Evolutionary conservation across 2,888 invertebrate genomes (phyloP).

Genomic region (Archaeoteleia sp.): DNA sequence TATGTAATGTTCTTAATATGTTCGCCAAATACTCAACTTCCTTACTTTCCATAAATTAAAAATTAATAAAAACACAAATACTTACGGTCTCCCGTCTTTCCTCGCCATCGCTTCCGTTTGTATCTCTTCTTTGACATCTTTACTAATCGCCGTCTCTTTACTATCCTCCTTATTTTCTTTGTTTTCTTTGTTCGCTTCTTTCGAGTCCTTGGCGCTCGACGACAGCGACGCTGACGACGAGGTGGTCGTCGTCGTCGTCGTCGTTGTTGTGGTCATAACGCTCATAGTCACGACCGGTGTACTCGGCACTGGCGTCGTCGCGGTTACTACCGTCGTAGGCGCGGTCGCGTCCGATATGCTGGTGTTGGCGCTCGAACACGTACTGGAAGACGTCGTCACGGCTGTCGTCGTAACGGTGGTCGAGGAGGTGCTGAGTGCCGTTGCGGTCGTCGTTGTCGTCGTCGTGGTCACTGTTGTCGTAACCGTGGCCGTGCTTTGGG

Average conservation of each 20-base stretch:
- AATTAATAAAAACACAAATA: constrained; percentile 2
- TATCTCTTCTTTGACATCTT: constrained; percentile 68
- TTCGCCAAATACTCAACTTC: no score
- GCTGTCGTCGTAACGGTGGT: constrained; percentile 59
- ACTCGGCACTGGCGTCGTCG: constrained; percentile 65
- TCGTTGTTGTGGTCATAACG: constrained; percentile 54
- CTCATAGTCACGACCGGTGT: constrained; percentile 56
- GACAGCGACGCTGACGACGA: constrained; percentile 60
- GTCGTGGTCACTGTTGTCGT: constrained; percentile 64
- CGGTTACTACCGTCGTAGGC: constrained; percentile 46
- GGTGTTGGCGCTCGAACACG: constrained; percentile 59
- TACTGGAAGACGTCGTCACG: constrained; percentile 58
- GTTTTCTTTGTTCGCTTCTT: constrained; percentile 78
- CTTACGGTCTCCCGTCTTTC: constrained; percentile 67
- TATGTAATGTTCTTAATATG: no score
- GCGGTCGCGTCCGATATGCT: constrained; percentile 44
- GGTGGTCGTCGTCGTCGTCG: constrained; percentile 63
- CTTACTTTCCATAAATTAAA: no score
- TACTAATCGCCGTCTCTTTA: constrained; percentile 71
- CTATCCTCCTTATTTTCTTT: constrained; percentile 78
- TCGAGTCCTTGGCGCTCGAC: constrained; percentile 66
- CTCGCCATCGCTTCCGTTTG: constrained; percentile 62
- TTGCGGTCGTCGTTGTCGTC: constrained; percentile 59
- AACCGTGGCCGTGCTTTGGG: constrained; percentile 65
- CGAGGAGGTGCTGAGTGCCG: constrained; percentile 61